Base-by-base conservation (phyloP, 2,888 invertebrate species). In the Drosophila demipolita region DNA sequence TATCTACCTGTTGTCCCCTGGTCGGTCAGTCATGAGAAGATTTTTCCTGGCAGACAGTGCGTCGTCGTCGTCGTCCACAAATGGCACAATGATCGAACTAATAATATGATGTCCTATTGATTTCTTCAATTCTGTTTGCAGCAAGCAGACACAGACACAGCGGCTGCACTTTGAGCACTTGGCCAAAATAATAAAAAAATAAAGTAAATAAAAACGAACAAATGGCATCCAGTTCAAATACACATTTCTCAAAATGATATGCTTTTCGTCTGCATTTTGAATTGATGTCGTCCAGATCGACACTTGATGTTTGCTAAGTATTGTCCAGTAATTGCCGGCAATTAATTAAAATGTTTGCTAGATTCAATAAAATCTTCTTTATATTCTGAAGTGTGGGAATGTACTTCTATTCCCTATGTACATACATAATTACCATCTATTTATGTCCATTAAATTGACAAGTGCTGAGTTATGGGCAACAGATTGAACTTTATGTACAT, bases 1-100 rank as follows among this genome's bases (percentile, higher is more conserved):
- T 42, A 57, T n/a, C 73, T 57, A 42, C 42, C 75, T 86, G 83
- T 78, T 45, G 61, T 66, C 42, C 59, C 32, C 38, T 68, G 71
- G 60, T 73, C 69, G 71, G 65, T 73, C 69, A 59, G 66, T 78
- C 83, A 89, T 91, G 89, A 84, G 91, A 91, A 91, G 59, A 88
- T 89, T 90, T 79, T 66, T 49, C 42, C 59, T 33, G 75, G 74
- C 82, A 91, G 92, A 91, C 92, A 83, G 68, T 62, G 69, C 69
- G 89, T 78, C 89, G 89, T 23, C 23, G 89, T 23, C 23, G 23
- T 82, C 74, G 61, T 62, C 29, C 65, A 81, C 84, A 82, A 79
- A 74, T 83, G 86, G 52, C 77, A 85, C 80, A 82, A 75, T 85
- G 77, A 76, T 80, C 77, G 66, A 67, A 74, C 65, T 73, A 75